Evolutionary conservation across 2,113 vertebrate species (phyloP).

Genomic region (Glareola pratincola): DNA sequence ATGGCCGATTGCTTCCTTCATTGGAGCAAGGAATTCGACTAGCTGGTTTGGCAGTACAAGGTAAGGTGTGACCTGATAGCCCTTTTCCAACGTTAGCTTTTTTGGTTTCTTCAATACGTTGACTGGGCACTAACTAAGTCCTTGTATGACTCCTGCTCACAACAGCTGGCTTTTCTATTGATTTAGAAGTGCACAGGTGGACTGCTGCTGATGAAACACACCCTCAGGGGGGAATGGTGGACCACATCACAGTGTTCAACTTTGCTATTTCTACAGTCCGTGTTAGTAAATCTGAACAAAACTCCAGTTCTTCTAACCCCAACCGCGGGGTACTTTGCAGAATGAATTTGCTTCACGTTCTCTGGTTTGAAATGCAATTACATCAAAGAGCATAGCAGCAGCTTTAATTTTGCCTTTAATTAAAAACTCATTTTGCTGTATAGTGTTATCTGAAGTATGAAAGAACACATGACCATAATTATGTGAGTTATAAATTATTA

Average conservation of each 20-base stretch:
- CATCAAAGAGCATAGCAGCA: slow-evolving; percentile 42
- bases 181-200: not conserved
- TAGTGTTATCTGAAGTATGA: slow-evolving; percentile 1
- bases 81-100: not conserved
- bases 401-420: slow-evolving; percentile 52
- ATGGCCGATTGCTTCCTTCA: slow-evolving; percentile 84
- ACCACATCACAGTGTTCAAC: not conserved
- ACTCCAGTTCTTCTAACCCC: not conserved
- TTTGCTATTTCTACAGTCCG: not conserved
- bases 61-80: slow-evolving; percentile 55
- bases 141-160: not conserved
- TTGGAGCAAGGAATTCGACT: slow-evolving; percentile 90
- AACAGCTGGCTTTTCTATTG: not conserved
- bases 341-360: slow-evolving; percentile 51
- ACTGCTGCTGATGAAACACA: not conserved
- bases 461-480: not conserved
- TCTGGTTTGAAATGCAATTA: slow-evolving; percentile 45
- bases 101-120: not conserved
- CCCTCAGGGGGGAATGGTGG: not conserved
- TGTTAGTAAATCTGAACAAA: not conserved
- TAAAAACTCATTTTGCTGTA: slow-evolving; percentile 43
- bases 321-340: not conserved
- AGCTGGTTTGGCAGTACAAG: slow-evolving; percentile 93
- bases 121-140: not conserved
- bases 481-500: slow-evolving; percentile 3